Evolutionary conservation across 2,113 vertebrate species (phyloP), one percentile per base, ranked within the genome.

Genomic region (Platichthys flesus): DNA sequence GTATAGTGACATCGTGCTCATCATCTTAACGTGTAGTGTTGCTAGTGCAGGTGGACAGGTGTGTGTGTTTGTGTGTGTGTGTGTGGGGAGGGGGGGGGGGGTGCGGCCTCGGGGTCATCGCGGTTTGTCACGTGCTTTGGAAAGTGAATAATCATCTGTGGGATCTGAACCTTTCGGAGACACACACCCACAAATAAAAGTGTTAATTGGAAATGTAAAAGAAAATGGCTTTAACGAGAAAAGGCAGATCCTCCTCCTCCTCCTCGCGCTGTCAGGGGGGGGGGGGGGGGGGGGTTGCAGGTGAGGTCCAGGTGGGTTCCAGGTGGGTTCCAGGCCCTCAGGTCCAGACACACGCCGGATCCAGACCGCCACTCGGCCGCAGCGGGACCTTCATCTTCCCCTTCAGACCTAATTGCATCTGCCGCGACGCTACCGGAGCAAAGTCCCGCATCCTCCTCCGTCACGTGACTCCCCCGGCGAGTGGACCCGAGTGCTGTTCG

Each of bases 381-480:
- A 78, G 72, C 26, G 82, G 87, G 76, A 76, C 85, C 83, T 81
- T 62, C 71, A 76, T 71, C 42, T 28, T 66, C 52, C 78, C 23
- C 71, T 42, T 76, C 67, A 35, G 49, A 28, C 76, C 12, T 81
- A 69, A 85, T 76, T 82, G 65, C 77, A 75, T 85, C 84, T 73
- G 55, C 62, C 77, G 75, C 14, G 47, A 49, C 47, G 56, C 42
- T 66, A 73, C 28, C 64, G 60, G 72, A 83, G 60, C 13, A 61
- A 56, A 79, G 82, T 24, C 78, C 71, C 74, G 83, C 79, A 86
- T 85, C 90, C 67, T 68, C 69, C 69, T 61, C 66, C 71, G 74
- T 90, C 91, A 92, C 67, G 91, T 90, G 91, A 91, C 86, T 68
- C 78, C 37, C 0, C 62, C 70, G 63, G 56, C 42, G 69, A 67